A percentile compares a stretch with the other conserved stretches of the same genome.
phyloP scores from a whole-genome alignment of 1,140 invertebrate genomes.

The Oryzaephilus surinamensis region DNA sequence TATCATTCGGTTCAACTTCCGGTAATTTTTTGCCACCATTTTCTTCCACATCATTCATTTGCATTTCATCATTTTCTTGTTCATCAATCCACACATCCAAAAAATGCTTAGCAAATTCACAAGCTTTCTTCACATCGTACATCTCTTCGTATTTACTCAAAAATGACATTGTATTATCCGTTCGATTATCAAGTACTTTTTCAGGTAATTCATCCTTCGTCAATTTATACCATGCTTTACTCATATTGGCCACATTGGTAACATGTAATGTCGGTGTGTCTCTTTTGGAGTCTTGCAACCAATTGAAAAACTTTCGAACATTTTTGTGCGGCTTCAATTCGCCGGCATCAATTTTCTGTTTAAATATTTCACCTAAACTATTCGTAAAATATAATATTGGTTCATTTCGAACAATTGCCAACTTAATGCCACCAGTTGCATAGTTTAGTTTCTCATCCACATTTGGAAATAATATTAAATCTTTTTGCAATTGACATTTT shows the following conservation, averaged over 20 bases:
- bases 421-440: no score
- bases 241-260: no score
- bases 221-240: no score
- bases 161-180: constrained; percentile 4
- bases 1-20: constrained; percentile 6
- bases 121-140: constrained; percentile 8
- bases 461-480: constrained; percentile 1
- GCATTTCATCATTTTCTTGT: constrained; percentile 2
- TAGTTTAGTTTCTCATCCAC: not conserved
- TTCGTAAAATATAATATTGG: no score
- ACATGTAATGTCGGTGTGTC: no score
- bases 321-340: no score
- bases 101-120: constrained; percentile 9
- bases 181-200: not conserved
- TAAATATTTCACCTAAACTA: no score
- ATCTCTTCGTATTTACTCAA: constrained; percentile 4
- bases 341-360: no score
- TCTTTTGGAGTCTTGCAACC: no score
- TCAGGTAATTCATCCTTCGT: not conserved
- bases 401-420: no score
- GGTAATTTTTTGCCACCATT: not conserved
- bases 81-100: constrained; percentile 10
- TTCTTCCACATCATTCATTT: no score
- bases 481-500: not conserved
- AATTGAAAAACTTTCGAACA: no score